Evolutionary conservation across 2,888 invertebrate species (phyloP), one percentile per base, ranked within the genome.

Genomic region (Aromia moschata): DNA sequence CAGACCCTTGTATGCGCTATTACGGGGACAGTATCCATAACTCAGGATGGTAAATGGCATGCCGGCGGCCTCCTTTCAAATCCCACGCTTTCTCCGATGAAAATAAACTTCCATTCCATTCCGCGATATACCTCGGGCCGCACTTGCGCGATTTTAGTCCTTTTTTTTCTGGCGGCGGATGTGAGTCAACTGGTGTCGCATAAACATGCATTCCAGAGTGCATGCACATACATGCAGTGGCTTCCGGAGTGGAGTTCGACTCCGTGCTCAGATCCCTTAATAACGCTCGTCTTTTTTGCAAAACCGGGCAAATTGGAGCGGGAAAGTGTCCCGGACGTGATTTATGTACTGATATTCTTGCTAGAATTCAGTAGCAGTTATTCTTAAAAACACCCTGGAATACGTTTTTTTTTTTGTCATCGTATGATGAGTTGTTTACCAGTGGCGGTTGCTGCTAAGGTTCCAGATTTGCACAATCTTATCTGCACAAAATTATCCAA

Each of bases 121-220:
- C 9, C 30, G 15, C 12, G n/a, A n/a, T n/a, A n/a, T 25, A 25
- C 40, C 17, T 15, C n/a, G 36, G 12, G 9, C 10, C 12, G 11
- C 18, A 20, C 38, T 38, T 38, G 20, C 20, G 16, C 18, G n/a
- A 49, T 38, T 38, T 49, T 40, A n/a, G n/a, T 20, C 38, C 18
- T 20, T 49, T 49, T 38, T 38, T 20, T 11, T 40, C 17, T 20
- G 17, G 3, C 5, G 9, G 7, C 49, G 38, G 49, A 43, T 20
- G 43, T 25, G 38, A 38, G 25, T 49, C 49, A 49, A 49, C 49
- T 49, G 49, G 49, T 49, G 49, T 49, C 38, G 49, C 49, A 49
- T 49, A 49, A 49, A 49, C 37, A 47, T 47, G 31, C 37, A 47
- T 47, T 49, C 38, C 38, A 15, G 25, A 15, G 38, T 49, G 49